These are phyloP conservation scores for Ophonus ardosiacus DNA, from an alignment of 2,888 invertebrate species.

Conservation along the genomic window DNA sequence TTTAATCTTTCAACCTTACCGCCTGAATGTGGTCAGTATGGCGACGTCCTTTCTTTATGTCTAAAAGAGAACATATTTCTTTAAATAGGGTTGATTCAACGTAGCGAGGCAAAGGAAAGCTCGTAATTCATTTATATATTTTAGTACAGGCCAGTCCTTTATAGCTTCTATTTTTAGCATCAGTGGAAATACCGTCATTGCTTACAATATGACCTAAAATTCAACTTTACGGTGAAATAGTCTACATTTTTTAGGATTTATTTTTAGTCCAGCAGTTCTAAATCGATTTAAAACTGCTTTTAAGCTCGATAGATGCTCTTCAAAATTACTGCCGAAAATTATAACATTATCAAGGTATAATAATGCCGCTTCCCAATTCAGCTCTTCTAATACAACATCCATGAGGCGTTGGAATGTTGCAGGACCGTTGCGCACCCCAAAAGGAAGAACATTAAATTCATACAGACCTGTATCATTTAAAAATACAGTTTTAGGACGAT, in stretches of 20 bases:
- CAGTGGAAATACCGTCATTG: slow-evolving; percentile 63
- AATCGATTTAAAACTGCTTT: slow-evolving; percentile 52
- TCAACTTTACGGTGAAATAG: slow-evolving; percentile 61
- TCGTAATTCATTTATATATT: slow-evolving; percentile 64
- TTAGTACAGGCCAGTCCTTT: slow-evolving; percentile 60
- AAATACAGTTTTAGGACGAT: slow-evolving; percentile 31
- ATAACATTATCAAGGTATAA: slow-evolving; percentile 46
- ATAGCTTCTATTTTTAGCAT: not conserved
- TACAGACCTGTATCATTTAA: not conserved
- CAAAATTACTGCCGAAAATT: slow-evolving; percentile 34
- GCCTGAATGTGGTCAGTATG: too few relatives aligned
- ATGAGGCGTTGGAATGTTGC: slow-evolving; percentile 40
- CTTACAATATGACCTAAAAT: slow-evolving; percentile 68
- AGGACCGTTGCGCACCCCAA: too few relatives aligned
- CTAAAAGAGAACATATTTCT: too few relatives aligned
- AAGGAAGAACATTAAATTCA: slow-evolving; percentile 15
- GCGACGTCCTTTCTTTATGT: too few relatives aligned
- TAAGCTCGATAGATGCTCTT: not conserved
- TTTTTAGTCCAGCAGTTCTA: slow-evolving; percentile 52
- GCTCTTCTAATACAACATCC: slow-evolving; percentile 35
- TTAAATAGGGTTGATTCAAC: too few relatives aligned
- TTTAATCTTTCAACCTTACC: too few relatives aligned
- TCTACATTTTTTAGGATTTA: too few relatives aligned
- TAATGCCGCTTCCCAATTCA: slow-evolving; percentile 33
- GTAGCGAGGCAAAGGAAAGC: slow-evolving; percentile 68